These are phyloP conservation scores for Octonoba sinensis DNA, from an alignment of 2,888 invertebrate species.

Conservation along the genomic window DNA sequence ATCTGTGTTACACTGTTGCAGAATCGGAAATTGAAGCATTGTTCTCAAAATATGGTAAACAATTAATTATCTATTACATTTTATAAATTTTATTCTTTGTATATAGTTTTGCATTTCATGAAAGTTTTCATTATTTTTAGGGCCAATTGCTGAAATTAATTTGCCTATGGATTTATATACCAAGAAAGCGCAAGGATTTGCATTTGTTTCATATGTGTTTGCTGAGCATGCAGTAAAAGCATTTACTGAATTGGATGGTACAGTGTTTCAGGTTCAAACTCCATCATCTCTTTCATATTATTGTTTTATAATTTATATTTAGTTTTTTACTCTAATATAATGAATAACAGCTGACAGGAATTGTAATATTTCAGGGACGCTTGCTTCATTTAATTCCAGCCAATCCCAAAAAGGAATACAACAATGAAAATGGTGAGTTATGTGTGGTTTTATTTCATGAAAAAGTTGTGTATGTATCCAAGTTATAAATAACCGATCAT, in stretches of 20 bases:
- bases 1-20: constrained; percentile 86
- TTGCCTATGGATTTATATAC: constrained; percentile 88
- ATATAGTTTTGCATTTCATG: constrained; percentile 1
- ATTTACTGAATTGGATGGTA: constrained; percentile 89
- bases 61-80: not conserved
- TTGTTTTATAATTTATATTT: not conserved
- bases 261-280: constrained; percentile 78
- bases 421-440: constrained; percentile 43
- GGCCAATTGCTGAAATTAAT: constrained; percentile 87
- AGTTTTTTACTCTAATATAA: not conserved
- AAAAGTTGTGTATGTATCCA: no score
- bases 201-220: constrained; percentile 90
- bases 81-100: not conserved
- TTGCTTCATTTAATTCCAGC: constrained; percentile 94
- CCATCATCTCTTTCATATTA: not conserved
- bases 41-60: constrained; percentile 86
- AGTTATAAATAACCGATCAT: no score
- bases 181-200: constrained; percentile 91
- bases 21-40: constrained; percentile 86
- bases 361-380: constrained; percentile 77
- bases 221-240: constrained; percentile 95
- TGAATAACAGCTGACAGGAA: not conserved
- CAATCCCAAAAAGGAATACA: constrained; percentile 76
- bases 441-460: no score
- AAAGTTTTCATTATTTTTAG: constrained; percentile 71